Base-by-base conservation (phyloP, 2,888 invertebrate species). In the Calameuta idolon region DNA sequence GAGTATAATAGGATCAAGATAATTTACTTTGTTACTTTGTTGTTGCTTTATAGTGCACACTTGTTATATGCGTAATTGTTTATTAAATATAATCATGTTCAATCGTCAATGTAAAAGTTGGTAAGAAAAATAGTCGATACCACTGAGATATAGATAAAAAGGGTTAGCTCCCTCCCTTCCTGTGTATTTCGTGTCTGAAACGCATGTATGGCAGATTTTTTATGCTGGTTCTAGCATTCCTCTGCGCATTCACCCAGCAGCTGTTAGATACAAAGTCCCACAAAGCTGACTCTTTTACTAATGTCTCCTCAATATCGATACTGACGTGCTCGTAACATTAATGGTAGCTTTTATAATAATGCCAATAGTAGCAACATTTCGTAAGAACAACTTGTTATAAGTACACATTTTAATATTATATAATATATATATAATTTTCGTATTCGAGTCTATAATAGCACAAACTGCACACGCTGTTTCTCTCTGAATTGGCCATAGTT, bases 101-200 rank as follows among this genome's bases (percentile, higher is more conserved):
- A 55, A 55, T 55, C 74, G 74, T 79, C 79, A 82, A 79, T 73
- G 34, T 73, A 81, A 80, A 69, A 69, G 76, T 30, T 73, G 79
- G 79, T 83, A 83, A 84, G 79, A 79, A 83, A 83, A 78, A 83
- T 85, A 79, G 74, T 79, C 23, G 23, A 55, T 23, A 55, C 23
- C 23, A 55, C 23, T 23, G 23, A 55, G 23, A 55, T 55, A 55
- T 9, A 15, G 9, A 23, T 55, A 55, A 55, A 55, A 55, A 55
- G 55, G 55, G 23, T 55, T 55, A 55, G 9, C 9, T 1, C 2
- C 2, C 4, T 5, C 0, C 5, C 15, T 1, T 23, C 23, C 23
- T 9, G 0, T 23, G 0, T 23, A 55, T 55, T 23, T 55, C 23
- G 23, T 40, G 23, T 55, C 55, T 55, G 23, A 55, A 55, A 55